Conservation (phyloP, 2,797 vertebrate species). For the Scarus forsteni region DNA sequence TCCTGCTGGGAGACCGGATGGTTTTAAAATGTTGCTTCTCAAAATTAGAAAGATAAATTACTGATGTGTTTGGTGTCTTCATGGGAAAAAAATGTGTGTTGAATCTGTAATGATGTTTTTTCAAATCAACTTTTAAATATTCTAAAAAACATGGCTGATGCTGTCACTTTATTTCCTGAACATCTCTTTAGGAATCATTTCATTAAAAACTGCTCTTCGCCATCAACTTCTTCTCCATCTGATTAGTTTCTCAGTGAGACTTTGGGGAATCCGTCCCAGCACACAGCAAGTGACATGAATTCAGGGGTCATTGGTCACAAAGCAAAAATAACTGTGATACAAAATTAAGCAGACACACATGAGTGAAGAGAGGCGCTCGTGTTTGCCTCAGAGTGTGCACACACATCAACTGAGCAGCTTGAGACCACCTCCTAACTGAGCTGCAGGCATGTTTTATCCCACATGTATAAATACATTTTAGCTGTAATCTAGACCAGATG, state of each 20-base stretch:
- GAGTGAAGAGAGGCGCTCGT: background rate
- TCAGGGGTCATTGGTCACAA: background rate
- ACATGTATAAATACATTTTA: background rate
- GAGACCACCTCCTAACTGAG: background rate
- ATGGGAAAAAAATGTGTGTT: background rate
- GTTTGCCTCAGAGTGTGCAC: slow-evolving; percentile 2
- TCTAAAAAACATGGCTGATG: background rate
- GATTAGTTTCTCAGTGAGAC: background rate
- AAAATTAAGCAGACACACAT: background rate
- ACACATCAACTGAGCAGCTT: slow-evolving; percentile 6
- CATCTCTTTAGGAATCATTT: background rate
- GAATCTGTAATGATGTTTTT: background rate
- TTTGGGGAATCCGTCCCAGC: background rate
- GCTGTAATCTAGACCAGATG: background rate
- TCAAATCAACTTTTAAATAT: background rate
- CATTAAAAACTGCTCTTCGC: background rate
- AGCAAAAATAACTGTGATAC: background rate
- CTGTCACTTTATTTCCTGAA: background rate
- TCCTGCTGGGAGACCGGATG: too few species aligned
- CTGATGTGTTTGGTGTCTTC: too few species aligned
- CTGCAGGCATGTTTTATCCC: background rate
- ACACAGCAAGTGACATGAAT: background rate
- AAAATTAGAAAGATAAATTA: too few species aligned
- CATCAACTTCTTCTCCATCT: background rate
- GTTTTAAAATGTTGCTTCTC: too few species aligned